Base-by-base conservation (phyloP, 1,140 invertebrate species). In the Drosophila tristis region DNA sequence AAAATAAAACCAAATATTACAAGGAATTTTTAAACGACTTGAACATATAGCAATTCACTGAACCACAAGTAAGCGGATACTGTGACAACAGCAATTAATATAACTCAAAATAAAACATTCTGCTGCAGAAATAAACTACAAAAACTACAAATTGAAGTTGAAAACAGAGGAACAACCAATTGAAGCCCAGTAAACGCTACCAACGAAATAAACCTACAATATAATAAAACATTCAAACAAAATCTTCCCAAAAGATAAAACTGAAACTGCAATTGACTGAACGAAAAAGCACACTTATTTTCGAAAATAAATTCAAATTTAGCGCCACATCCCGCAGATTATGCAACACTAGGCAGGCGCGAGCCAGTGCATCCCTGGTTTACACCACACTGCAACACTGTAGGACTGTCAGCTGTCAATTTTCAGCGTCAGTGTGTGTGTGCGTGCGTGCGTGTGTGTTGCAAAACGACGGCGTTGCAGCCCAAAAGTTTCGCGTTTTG, bases 401-500 rank as follows among this genome's bases (percentile, higher is more conserved):
- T 31, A 42, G 55, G 72, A 48, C 64, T 86, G 82, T 86, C 82
- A 86, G 74, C 74, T 77, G 82, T 87, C 85, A 75, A 53, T 53
- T 66, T 72, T 78, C 60, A 61, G 63, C 70, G 79, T 54, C 58
- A 42, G 70, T 66, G 60, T 70, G 61, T 72, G 61, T 72, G 63
- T 45, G 51, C 57, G 71, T 51, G 53, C 45, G 60, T 63, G 49
- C 39, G 65, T 66, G 42, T 16, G 50, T 66, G 57, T 74, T 74
- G 71, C 71, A 74, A 74, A 66, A 74, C 51, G 48, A 51, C 70
- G 70, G 67, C 65, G 67, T 72, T 73, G 64, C 74, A 70, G 54
- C 31, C 31, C 51, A 77, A 53, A 72, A 71, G 67, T 62, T 55
- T 70, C 74, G 74, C 63, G 73, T 67, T 67, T 26, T 42, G 35